A percentile compares a stretch with the other conserved stretches of the same genome.
Conservation (phyloP, 2,113 vertebrate genomes). For the Salminus brasiliensis region DNA sequence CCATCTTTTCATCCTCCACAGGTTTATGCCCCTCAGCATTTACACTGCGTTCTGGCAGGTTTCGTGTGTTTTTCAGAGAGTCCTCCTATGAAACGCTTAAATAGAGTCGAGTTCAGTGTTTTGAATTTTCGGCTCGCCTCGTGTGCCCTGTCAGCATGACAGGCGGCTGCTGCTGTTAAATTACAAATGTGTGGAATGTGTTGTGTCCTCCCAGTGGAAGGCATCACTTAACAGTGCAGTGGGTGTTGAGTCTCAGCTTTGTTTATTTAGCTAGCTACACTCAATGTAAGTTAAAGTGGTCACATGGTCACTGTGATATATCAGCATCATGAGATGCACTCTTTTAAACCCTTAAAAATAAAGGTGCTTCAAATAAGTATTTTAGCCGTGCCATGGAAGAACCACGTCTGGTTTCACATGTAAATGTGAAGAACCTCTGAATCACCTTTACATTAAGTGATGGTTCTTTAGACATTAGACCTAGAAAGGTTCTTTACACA, state of each 20-base stretch:
- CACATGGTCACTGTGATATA: too few relatives aligned
- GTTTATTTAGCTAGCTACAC: too few relatives aligned
- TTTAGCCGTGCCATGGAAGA: too few relatives aligned
- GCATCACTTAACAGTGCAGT: not conserved
- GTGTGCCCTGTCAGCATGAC: not conserved
- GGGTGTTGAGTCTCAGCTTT: not conserved
- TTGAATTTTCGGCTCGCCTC: slow-evolving; percentile 6
- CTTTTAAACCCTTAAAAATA: too few relatives aligned
- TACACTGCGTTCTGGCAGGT: slow-evolving; percentile 12
- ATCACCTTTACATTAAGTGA: too few relatives aligned
- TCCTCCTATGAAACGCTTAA: not conserved
- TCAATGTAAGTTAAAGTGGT: too few relatives aligned
- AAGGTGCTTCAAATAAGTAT: too few relatives aligned
- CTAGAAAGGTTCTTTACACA: too few relatives aligned
- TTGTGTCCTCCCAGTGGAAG: not conserved
- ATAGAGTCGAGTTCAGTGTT: not conserved
- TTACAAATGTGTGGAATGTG: not conserved
- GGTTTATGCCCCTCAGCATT: slow-evolving; percentile 56
- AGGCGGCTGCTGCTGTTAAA: not conserved
- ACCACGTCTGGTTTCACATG: too few relatives aligned
- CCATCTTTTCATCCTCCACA: slow-evolving; percentile 52
- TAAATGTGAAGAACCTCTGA: too few relatives aligned
- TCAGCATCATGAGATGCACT: too few relatives aligned
- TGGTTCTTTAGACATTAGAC: too few relatives aligned
- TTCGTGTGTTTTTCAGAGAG: slow-evolving; percentile 25